A percentile compares a stretch with the other conserved stretches of the same genome.
Conservation (phyloP, 2,797 vertebrate genomes). For the Momotus momota region DNA sequence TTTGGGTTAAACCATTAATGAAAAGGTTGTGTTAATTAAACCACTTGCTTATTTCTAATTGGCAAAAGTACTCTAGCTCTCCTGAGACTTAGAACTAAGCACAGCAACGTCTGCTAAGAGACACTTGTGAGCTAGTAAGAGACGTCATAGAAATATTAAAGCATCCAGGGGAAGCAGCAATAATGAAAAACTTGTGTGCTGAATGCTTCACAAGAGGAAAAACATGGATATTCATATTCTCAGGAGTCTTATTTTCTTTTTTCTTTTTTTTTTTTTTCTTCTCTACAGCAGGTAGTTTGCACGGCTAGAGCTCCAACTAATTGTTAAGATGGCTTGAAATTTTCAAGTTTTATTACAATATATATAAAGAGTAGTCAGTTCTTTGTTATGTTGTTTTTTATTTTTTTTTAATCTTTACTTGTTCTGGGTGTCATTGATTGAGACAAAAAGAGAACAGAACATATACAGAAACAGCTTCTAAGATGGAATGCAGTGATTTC, state of each 20-base stretch:
- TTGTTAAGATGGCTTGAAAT: not conserved
- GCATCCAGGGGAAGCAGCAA: not conserved
- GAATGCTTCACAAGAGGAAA: conserved; percentile 3
- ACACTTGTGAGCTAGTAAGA: conserved; percentile 45
- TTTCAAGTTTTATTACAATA: not conserved
- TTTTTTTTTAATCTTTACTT: not conserved
- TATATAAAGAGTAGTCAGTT: not conserved
- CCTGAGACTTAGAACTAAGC: conserved; percentile 57
- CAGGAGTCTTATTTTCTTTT: not conserved
- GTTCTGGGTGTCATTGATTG: not conserved
- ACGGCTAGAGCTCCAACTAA: not conserved
- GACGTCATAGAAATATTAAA: conserved; percentile 61
- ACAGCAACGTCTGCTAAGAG: conserved; percentile 43
- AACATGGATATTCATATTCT: not conserved
- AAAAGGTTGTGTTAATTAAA: conserved; percentile 71
- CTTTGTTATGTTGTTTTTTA: not conserved
- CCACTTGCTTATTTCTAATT: conserved; percentile 74
- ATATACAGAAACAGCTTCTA: not conserved
- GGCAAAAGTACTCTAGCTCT: conserved; percentile 45
- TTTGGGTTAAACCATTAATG: conserved; percentile 50
- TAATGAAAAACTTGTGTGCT: not conserved
- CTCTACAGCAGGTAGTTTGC: not conserved
- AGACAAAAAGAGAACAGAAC: not conserved
- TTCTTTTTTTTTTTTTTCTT: accelerated
- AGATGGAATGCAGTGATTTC: not conserved